These are phyloP conservation scores for Erebia epiphron DNA, from an alignment of 2,888 invertebrate species.

Conservation along the genomic window DNA sequence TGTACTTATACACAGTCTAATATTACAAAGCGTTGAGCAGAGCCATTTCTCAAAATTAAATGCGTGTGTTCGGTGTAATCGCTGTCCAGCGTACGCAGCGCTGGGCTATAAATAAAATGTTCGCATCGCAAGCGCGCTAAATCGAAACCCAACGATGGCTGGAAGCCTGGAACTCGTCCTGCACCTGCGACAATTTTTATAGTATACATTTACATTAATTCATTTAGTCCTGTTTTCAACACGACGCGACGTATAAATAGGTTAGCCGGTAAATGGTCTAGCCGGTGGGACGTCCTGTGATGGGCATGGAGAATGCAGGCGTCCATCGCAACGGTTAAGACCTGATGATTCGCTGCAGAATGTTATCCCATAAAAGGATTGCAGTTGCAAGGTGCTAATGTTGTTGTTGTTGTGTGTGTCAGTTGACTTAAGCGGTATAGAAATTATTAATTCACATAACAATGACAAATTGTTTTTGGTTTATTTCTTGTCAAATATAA, in stretches of 20 bases:
- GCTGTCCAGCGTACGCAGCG: conserved; percentile 43
- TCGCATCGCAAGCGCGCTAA: conserved; percentile 76
- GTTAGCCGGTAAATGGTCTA: conserved; percentile 82
- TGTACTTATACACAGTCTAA: conserved; percentile 8
- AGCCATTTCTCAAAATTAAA: conserved; percentile 38
- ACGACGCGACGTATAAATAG: conserved; percentile 74
- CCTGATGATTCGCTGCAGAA: conserved; percentile 32
- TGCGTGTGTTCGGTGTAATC: conserved; percentile 47
- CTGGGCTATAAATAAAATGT: conserved; percentile 77
- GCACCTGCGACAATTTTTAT: conserved; percentile 84
- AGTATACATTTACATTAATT: conserved; percentile 83
- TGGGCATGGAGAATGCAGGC: conserved; percentile 34
- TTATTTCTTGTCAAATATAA: neutral
- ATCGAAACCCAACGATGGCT: conserved; percentile 75
- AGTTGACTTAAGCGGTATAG: conserved; percentile 19
- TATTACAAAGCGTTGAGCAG: conserved; percentile 24
- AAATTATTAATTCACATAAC: conserved; percentile 5
- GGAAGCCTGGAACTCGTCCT: conserved; percentile 67
- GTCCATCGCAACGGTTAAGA: conserved; percentile 34
- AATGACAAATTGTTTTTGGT: neutral
- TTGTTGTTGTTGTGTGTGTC: no score
- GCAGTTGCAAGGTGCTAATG: conserved; percentile 35
- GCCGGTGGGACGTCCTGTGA: conserved; percentile 47
- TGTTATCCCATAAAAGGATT: conserved; percentile 33
- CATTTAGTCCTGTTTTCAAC: conserved; percentile 81